These are phyloP conservation scores for Eristalis pertinax DNA, from an alignment of 2,888 invertebrate genomes.

Conservation along the genomic window DNA sequence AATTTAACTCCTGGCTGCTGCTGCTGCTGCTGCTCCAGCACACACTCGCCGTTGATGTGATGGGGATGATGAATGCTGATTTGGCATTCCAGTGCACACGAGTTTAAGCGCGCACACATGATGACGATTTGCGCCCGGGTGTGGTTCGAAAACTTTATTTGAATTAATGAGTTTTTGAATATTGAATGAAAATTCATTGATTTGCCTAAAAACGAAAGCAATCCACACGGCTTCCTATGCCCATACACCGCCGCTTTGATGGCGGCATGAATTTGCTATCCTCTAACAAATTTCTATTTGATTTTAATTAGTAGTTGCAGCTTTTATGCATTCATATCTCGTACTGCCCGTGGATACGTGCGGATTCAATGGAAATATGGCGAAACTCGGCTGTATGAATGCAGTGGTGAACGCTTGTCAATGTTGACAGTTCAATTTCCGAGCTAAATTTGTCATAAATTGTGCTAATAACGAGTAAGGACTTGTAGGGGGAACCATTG, in stretches of 20 bases:
- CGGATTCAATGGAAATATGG: neutral
- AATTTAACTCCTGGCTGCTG: constrained; percentile 1
- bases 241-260: neutral
- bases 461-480: neutral
- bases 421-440: neutral
- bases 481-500: neutral
- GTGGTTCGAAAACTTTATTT: constrained; percentile 37
- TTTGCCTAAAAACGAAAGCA: constrained; percentile 10
- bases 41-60: neutral
- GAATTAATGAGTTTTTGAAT: constrained; percentile 63
- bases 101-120: constrained; percentile 1
- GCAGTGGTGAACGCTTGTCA: neutral
- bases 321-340: neutral
- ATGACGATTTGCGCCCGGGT: constrained; percentile 14
- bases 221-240: neutral
- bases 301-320: constrained; percentile 40
- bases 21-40: neutral
- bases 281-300: constrained; percentile 32
- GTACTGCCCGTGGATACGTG: neutral
- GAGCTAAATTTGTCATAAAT: neutral
- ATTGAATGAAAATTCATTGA: constrained; percentile 53
- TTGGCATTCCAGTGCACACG: constrained; percentile 43
- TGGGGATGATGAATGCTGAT: constrained; percentile 51
- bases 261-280: neutral
- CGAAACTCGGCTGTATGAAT: neutral